A percentile compares a stretch with the other conserved stretches of the same genome.
phyloP scores from a whole-genome alignment of 2,113 vertebrate species.

The Willisornis vidua region DNA sequence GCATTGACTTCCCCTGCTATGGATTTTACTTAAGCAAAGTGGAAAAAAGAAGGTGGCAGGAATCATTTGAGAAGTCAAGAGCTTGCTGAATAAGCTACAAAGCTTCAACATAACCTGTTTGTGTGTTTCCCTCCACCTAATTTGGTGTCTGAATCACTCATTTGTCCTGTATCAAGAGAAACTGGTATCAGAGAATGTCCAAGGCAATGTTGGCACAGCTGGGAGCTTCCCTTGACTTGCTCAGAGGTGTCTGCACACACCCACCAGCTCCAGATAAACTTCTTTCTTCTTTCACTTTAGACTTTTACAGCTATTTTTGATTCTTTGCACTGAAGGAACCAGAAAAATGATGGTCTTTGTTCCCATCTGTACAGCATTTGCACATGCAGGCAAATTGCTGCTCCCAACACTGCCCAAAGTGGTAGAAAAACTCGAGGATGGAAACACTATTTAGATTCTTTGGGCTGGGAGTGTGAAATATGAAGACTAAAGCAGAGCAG shows the following conservation, averaged over 20 bases:
- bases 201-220: background rate
- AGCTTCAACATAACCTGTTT: background rate
- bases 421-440: background rate
- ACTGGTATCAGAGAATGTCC: background rate
- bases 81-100: background rate
- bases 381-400: background rate
- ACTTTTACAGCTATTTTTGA: background rate
- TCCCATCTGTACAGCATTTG: background rate
- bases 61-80: background rate
- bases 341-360: background rate
- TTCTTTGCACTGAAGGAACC: background rate
- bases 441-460: background rate
- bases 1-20: background rate
- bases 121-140: background rate
- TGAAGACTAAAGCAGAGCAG: background rate
- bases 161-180: background rate
- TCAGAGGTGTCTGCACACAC: background rate
- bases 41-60: background rate
- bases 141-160: background rate
- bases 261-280: background rate
- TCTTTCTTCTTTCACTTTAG: background rate
- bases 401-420: background rate
- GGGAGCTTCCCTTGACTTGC: background rate
- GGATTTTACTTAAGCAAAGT: background rate
- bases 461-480: background rate